A percentile compares a stretch with the other conserved stretches of the same genome.
These are phyloP conservation scores for Venustoraphidia nigricollis DNA, from an alignment of 2,888 invertebrate species.

Conservation along the genomic window DNA sequence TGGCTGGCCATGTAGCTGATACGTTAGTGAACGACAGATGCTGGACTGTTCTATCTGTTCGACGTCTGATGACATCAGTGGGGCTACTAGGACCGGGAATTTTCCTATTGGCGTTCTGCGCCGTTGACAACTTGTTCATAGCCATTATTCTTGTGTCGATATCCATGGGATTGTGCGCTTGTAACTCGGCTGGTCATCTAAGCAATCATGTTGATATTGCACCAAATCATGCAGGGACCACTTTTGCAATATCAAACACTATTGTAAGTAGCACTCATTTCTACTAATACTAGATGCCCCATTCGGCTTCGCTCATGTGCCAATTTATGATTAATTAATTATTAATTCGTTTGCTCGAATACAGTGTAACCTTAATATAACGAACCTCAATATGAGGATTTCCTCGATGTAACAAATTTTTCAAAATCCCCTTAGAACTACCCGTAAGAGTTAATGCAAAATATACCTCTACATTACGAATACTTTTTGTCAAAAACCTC, in stretches of 20 bases:
- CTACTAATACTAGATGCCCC: neutral
- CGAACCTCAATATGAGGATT: too few species aligned
- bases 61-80: conserved; percentile 54
- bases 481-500: too few species aligned
- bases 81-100: conserved; percentile 58
- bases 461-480: too few species aligned
- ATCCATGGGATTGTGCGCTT: conserved; percentile 59
- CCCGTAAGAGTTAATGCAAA: too few species aligned
- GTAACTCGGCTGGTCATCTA: conserved; percentile 59
- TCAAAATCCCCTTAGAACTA: too few species aligned
- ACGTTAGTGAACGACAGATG: conserved; percentile 35
- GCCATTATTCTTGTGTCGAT: conserved; percentile 58
- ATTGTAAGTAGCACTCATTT: conserved; percentile 30
- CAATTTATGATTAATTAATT: neutral
- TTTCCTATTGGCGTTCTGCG: conserved; percentile 52
- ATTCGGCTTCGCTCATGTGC: neutral
- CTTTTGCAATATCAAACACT: conserved; percentile 62
- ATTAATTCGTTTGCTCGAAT: too few species aligned
- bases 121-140: conserved; percentile 47
- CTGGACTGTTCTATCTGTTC: conserved; percentile 50
- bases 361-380: too few species aligned
- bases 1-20: conserved; percentile 57
- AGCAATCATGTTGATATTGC: conserved; percentile 66
- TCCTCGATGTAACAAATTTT: too few species aligned
- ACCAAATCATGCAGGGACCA: conserved; percentile 60